Conservation (phyloP, 2,888 invertebrate species). For the Nowickia ferox region DNA sequence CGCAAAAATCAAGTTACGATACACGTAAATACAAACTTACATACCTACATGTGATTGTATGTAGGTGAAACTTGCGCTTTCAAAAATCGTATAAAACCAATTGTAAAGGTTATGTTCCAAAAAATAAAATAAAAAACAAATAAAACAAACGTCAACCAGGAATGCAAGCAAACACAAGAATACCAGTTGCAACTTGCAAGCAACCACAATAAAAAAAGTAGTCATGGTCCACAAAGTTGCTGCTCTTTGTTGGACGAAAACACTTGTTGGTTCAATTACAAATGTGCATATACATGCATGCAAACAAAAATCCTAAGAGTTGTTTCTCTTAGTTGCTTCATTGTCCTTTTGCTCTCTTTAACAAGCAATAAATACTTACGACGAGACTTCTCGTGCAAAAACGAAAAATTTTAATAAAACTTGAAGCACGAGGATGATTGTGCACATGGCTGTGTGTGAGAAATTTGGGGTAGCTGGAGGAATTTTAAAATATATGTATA, state of each 20-base stretch:
- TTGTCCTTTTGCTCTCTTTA: constrained; percentile 49
- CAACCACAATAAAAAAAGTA: background rate
- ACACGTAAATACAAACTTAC: too few relatives aligned
- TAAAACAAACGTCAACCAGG: background rate
- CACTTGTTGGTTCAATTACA: constrained; percentile 68
- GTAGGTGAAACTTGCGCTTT: constrained; percentile 73
- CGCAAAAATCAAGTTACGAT: background rate
- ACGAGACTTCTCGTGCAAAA: constrained; percentile 46
- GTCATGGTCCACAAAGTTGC: constrained; percentile 6
- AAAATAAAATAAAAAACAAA: background rate
- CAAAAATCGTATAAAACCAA: constrained; percentile 3
- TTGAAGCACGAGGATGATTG: background rate
- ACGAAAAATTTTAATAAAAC: constrained; percentile 2
- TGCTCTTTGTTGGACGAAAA: constrained; percentile 33
- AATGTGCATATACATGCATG: background rate
- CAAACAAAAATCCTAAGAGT: background rate
- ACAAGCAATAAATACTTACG: background rate
- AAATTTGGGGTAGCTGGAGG: constrained; percentile 33
- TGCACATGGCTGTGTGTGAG: background rate
- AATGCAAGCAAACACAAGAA: background rate
- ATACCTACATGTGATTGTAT: background rate
- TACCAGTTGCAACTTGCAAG: background rate
- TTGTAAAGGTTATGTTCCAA: constrained; percentile 42
- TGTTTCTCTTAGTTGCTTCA: constrained; percentile 41
- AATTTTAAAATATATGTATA: constrained; percentile 38